Conservation (phyloP, 2,113 vertebrate species). For the Antechinus stuartii region DNA sequence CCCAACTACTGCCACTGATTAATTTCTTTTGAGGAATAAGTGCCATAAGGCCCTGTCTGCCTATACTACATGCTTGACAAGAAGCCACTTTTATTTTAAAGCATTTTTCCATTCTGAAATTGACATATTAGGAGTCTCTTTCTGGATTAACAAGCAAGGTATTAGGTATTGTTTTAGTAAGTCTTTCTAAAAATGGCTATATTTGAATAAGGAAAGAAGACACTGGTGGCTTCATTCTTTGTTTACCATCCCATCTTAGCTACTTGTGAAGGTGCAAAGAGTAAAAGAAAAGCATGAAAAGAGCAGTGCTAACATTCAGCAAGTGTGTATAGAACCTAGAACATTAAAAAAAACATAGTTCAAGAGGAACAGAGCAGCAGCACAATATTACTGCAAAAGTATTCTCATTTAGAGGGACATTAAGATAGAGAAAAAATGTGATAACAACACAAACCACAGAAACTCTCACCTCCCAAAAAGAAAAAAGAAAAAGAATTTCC, state of each 20-base stretch:
- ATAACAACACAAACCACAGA: too few species aligned
- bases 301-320: not conserved
- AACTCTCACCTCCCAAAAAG: too few species aligned
- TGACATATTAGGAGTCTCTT: not conserved
- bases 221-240: not conserved
- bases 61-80: not conserved
- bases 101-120: not conserved
- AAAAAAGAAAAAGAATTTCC: too few species aligned
- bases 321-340: not conserved
- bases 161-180: not conserved
- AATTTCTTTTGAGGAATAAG: not conserved
- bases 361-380: not conserved
- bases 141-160: not conserved
- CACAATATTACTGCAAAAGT: not conserved
- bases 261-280: not conserved
- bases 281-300: not conserved
- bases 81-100: not conserved
- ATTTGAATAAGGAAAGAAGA: not conserved
- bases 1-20: not conserved
- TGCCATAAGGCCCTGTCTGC: not conserved
- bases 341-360: not conserved
- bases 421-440: not conserved
- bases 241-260: not conserved
- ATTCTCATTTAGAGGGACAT: not conserved
- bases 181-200: not conserved